Conservation (phyloP, 2,888 invertebrate genomes). For the Coelopa pilipes region DNA sequence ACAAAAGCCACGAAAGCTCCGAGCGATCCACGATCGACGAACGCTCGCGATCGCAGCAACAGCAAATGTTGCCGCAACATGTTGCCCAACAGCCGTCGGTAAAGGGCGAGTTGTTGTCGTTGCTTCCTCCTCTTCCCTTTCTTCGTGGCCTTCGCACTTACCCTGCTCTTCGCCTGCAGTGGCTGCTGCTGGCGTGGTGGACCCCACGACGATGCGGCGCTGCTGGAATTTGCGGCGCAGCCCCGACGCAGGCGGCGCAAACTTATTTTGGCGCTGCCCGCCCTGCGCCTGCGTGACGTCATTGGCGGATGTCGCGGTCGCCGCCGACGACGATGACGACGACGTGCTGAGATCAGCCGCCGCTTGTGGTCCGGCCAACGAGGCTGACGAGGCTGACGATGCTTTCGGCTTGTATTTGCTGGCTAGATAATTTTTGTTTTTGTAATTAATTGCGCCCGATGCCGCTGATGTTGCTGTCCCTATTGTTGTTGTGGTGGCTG, state of each 20-base stretch:
- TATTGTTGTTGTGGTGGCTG: slow-evolving; percentile 42
- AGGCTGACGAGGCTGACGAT: slow-evolving; percentile 31
- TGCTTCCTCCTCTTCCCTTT: neutral
- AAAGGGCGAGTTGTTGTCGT: slow-evolving; percentile 30
- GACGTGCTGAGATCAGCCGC: slow-evolving; percentile 29
- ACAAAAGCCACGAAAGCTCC: neutral
- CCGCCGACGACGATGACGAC: slow-evolving; percentile 37
- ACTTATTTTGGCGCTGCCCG: slow-evolving; percentile 45
- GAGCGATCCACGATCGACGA: neutral
- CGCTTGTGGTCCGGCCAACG: neutral
- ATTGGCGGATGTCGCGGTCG: slow-evolving; percentile 48
- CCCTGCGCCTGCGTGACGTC: slow-evolving; percentile 46
- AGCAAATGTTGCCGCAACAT: neutral
- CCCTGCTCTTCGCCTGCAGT: slow-evolving; percentile 52
- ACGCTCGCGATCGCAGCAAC: too few relatives aligned
- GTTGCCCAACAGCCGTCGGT: neutral
- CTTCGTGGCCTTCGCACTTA: slow-evolving; percentile 43
- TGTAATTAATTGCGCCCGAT: slow-evolving; percentile 25
- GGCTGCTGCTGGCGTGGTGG: slow-evolving; percentile 49
- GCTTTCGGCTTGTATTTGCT: slow-evolving; percentile 38
- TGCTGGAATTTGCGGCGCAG: slow-evolving; percentile 58
- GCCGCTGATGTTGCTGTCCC: slow-evolving; percentile 39
- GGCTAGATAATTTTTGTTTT: slow-evolving; percentile 21
- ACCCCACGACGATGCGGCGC: slow-evolving; percentile 50
- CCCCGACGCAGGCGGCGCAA: slow-evolving; percentile 45